Percentiles rank a stretch among this genome's conserved stretches.
Evolutionary conservation across 2,113 vertebrate genomes (phyloP).

Genomic region (Gracilinanus agilis): DNA sequence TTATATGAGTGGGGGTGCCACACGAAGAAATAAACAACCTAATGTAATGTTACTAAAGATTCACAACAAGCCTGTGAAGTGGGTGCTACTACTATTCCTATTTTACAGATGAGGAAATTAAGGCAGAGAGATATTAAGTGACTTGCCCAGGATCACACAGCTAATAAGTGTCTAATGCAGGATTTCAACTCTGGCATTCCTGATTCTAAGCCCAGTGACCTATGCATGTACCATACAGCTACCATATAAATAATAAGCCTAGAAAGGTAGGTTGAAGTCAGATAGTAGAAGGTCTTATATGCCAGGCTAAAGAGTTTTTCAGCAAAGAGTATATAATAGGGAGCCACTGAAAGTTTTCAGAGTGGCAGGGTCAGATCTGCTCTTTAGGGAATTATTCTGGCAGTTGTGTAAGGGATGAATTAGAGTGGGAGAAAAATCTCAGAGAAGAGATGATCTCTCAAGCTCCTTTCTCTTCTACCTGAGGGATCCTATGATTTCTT

Average conservation of each 20-base stretch:
- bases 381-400: background rate
- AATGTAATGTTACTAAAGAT: background rate
- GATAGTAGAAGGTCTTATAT: background rate
- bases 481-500: background rate
- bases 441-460: background rate
- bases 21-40: background rate
- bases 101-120: background rate
- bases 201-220: background rate
- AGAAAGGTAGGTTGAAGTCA: background rate
- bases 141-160: background rate
- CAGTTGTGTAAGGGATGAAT: background rate
- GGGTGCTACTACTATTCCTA: background rate
- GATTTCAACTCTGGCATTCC: background rate
- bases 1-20: background rate
- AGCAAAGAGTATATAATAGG: background rate
- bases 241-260: background rate
- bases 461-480: background rate
- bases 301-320: background rate
- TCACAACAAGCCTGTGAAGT: background rate
- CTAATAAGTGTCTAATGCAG: background rate
- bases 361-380: background rate
- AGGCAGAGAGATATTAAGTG: background rate
- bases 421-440: background rate
- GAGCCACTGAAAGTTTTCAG: background rate
- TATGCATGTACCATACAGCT: background rate